Percentiles rank a stretch among this genome's conserved stretches.
Evolutionary conservation across 2,888 invertebrate species (phyloP).

Genomic region (Dicyrtoma fusca): DNA sequence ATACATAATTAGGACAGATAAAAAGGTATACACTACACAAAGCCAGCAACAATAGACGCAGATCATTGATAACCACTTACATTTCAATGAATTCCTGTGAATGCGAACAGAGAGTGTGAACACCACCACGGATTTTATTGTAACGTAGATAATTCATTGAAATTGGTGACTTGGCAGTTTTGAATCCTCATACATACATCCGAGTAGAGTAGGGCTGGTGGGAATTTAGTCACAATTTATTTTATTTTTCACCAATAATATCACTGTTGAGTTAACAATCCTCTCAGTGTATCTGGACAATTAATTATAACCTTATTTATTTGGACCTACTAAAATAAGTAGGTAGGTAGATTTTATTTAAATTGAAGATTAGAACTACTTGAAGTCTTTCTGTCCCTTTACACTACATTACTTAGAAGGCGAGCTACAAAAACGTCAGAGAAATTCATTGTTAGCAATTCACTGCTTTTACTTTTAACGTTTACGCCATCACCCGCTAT

Average conservation of each 20-base stretch:
- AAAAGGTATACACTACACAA: not conserved
- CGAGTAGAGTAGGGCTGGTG: not conserved
- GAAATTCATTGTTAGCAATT: too few relatives aligned
- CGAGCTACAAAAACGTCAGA: too few relatives aligned
- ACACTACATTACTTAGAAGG: too few relatives aligned
- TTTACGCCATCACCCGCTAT: too few relatives aligned
- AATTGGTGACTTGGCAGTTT: too few relatives aligned
- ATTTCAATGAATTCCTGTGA: too few relatives aligned
- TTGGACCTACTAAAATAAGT: not conserved
- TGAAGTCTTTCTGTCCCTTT: too few relatives aligned
- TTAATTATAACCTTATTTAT: not conserved
- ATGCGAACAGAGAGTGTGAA: not conserved
- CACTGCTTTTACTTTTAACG: too few relatives aligned
- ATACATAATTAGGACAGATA: not conserved
- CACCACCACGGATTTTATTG: not conserved
- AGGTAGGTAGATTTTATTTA: not conserved
- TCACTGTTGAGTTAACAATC: not conserved
- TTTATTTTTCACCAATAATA: not conserved
- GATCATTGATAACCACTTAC: not conserved
- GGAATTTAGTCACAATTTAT: not conserved
- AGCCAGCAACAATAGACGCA: conserved; percentile 1
- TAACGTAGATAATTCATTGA: not conserved
- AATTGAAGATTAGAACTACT: too few relatives aligned
- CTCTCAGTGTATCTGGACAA: not conserved
- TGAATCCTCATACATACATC: not conserved